Evolutionary conservation across 2,888 invertebrate species (phyloP), one percentile per base, ranked within the genome.

Genomic region (Callinectes sapidus): DNA sequence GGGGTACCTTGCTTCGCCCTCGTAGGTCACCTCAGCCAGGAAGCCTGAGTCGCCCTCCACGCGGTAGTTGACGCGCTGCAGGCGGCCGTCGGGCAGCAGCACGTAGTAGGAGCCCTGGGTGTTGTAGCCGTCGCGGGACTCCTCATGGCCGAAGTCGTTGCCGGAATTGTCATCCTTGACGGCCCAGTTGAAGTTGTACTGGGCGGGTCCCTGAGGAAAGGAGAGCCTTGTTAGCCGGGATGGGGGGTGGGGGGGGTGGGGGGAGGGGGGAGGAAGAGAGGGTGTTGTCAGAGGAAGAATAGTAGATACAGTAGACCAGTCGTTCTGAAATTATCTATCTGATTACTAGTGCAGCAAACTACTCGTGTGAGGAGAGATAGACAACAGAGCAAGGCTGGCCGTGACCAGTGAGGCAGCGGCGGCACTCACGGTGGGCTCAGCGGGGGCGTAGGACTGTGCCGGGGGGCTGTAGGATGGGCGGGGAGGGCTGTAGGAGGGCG

Each of bases 11-110:
- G 94, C 93, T 61, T 94, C 94, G 16, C 94, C 94, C 85, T 94
- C 93, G 89, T 94, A 94, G 66, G 48, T 91, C 5, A 95, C 94
- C 77, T 95, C 94, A 81, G 94, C 94, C 39, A 92, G 42, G 90
- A 90, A 95, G 54, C 94, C 94, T 61, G 92, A 89, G 90, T 93
- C 88, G 87, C 91, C 90, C 71, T 93, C 87, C 39, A 91, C 93
- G 90, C 55, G 77, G 89, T 93, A 93, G 32, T 55, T 77, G 13
- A 93, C 93, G 32, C 87, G 90, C 90, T 92, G 92, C 87, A 90
- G 86, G 13, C 92, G 92, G 61, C 92, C 90, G 87, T 92, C 92
- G 35, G 92, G 92, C 32, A 92, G 90, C 32, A 87, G 90, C 5
- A 92, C 92, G 85, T 90, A 92, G 55, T 92, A 92, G 35, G 66